These are phyloP conservation scores for Cyanoderma ruficeps DNA, from an alignment of 2,113 vertebrate genomes.

Conservation along the genomic window DNA sequence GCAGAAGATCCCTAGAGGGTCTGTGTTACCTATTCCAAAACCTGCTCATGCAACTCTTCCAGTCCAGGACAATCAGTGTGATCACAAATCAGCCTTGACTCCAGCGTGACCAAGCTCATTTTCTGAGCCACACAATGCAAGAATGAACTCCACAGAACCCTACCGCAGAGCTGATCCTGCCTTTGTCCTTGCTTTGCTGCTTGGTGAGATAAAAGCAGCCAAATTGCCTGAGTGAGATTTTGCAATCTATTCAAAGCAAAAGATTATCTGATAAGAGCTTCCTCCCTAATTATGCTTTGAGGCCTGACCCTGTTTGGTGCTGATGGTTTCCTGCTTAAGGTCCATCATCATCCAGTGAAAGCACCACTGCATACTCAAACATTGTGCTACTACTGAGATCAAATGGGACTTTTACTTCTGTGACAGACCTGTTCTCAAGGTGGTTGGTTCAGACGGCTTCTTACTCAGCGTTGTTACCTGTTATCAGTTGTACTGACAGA, in stretches of 20 bases:
- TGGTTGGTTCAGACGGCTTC: background rate
- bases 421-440: background rate
- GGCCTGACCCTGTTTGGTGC: background rate
- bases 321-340: background rate
- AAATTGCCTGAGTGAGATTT: slow-evolving; percentile 24
- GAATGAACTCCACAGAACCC: slow-evolving; percentile 8
- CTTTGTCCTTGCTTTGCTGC: slow-evolving; percentile 57
- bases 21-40: background rate
- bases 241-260: background rate
- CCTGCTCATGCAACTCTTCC: slow-evolving; percentile 5
- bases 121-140: background rate
- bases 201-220: slow-evolving; percentile 2
- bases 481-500: background rate
- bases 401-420: background rate
- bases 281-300: slow-evolving; percentile 20
- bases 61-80: background rate
- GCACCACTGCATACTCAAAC: background rate
- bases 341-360: background rate
- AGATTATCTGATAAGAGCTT: slow-evolving; percentile 46
- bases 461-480: background rate
- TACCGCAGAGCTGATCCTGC: background rate
- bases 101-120: background rate
- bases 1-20: background rate
- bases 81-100: background rate
- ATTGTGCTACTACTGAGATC: background rate